A percentile compares a stretch with the other conserved stretches of the same genome.
phyloP scores from a whole-genome alignment of 2,888 invertebrate genomes.

The Oegoconia quadripuncta region DNA sequence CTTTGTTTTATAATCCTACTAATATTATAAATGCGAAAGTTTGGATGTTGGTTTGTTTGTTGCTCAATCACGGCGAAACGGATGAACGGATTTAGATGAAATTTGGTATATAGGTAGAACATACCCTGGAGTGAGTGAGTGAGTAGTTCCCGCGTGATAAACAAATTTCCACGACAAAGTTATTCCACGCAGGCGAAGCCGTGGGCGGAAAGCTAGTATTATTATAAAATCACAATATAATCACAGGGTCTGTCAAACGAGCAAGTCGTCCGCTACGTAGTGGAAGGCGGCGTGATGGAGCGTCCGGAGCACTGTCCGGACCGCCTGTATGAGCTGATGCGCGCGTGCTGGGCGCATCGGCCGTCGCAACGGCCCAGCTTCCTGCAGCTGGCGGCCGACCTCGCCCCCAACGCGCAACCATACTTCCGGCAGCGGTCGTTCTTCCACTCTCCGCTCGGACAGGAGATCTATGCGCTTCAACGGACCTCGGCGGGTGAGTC shows the following conservation, averaged over 20 bases:
- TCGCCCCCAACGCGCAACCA: conserved; percentile 83
- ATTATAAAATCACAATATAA: neutral
- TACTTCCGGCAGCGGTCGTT: conserved; percentile 80
- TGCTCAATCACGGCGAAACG: no score
- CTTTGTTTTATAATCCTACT: no score
- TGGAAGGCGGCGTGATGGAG: conserved; percentile 95
- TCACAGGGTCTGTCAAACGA: conserved; percentile 91
- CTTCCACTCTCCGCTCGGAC: conserved; percentile 81
- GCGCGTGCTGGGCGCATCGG: conserved; percentile 93
- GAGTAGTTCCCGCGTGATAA: no score
- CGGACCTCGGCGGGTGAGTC: conserved; percentile 45
- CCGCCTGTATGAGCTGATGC: conserved; percentile 94
- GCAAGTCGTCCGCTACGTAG: conserved; percentile 93
- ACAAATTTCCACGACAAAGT: no score
- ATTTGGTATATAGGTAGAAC: no score
- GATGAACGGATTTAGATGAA: no score
- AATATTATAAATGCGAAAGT: no score
- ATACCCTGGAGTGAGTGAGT: no score
- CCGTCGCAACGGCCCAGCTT: conserved; percentile 90
- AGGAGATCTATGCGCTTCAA: conserved; percentile 74
- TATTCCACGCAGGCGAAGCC: no score
- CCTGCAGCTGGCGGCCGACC: conserved; percentile 86
- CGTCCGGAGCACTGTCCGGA: conserved; percentile 97
- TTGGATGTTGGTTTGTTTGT: no score
- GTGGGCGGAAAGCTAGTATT: neutral